Percentiles rank a stretch among this genome's conserved stretches.
phyloP scores from a whole-genome alignment of 2,888 invertebrate genomes.

The Entomobrya proxima region DNA sequence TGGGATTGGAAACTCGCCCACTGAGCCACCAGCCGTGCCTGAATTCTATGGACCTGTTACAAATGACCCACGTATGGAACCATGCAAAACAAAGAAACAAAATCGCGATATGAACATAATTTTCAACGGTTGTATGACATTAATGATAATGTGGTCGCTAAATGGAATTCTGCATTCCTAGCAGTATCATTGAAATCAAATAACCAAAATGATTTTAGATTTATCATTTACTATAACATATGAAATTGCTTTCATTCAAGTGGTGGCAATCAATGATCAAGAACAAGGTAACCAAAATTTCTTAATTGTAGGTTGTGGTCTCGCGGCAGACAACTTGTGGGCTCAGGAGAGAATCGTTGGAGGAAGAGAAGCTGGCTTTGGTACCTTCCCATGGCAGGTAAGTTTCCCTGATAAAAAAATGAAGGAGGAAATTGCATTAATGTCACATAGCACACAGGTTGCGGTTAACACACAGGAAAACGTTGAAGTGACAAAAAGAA shows the following conservation, averaged over 20 bases:
- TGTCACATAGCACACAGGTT: not conserved
- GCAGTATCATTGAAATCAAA: conserved; percentile 15
- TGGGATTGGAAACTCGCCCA: conserved; percentile 75
- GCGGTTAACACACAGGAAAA: not conserved
- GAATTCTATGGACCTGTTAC: conserved; percentile 85
- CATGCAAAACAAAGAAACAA: conserved; percentile 16
- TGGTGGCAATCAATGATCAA: not conserved
- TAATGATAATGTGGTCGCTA: not conserved
- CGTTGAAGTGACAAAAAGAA: no score
- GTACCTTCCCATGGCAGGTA: conserved; percentile 95
- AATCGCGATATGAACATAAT: not conserved
- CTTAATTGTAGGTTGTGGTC: conserved; percentile 86
- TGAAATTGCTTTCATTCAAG: not conserved
- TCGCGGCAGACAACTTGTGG: conserved; percentile 86
- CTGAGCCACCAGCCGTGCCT: conserved; percentile 76
- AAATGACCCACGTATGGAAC: conserved; percentile 87
- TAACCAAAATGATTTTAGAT: not conserved
- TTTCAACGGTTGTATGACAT: not conserved
- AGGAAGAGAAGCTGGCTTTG: conserved; percentile 93
- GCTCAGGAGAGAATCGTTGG: conserved; percentile 94
- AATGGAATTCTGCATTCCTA: not conserved
- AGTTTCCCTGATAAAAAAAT: conserved; percentile 34
- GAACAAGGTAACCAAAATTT: conserved; percentile 44
- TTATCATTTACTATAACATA: not conserved
- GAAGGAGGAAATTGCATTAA: not conserved